Evolutionary conservation across 2,113 vertebrate genomes (phyloP), one percentile per base, ranked within the genome.

Genomic region (Sturnira hondurensis): DNA sequence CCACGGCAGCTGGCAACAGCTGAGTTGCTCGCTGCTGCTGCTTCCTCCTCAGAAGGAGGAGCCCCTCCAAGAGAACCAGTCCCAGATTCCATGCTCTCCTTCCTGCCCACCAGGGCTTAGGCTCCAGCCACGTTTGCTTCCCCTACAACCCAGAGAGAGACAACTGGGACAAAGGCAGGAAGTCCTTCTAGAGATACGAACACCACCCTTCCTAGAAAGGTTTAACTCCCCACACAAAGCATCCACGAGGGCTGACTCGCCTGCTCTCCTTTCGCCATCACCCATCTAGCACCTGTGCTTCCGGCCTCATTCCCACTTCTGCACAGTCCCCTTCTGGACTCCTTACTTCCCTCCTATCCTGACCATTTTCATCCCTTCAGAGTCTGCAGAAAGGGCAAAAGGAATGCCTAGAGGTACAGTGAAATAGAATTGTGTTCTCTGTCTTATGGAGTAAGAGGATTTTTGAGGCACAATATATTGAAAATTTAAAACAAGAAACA

Each of bases 1-100:
- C 95, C 93, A 92, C 47, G 73, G 92, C 95, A 97, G 94, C 90
- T 97, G 97, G 84, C 87, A 92, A 92, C 93, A 95, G 94, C 86
- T 84, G 93, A 84, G 58, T 71, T n/a, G 28, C 74, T 50, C 47
- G 74, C 78, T 67, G 54, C 84, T 80, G 54, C 84, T 80, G 38
- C 71, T 61, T 86, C 80, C 68, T 86, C 83, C 86, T 61, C 24
- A 33, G 31, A 68, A 15, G 80, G 61, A 91, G 65, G 38, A 96
- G 78, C 58, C 78, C 82, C 63, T 92, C 47, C 50, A 28, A 50
- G 61, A 95, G 91, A 83, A 89, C 86, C 89, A 93, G 89, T 26
- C 47, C 68, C 81, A 68, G 67, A 58, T 80, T 74, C 77, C 80
- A 84, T 1, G 71, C 95, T 89, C 93, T 87, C 38, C 41, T 70